Percentiles rank a stretch among this genome's conserved stretches.
These are phyloP conservation scores for Drosophila pachea DNA, from an alignment of 1,140 invertebrate species.

Conservation along the genomic window DNA sequence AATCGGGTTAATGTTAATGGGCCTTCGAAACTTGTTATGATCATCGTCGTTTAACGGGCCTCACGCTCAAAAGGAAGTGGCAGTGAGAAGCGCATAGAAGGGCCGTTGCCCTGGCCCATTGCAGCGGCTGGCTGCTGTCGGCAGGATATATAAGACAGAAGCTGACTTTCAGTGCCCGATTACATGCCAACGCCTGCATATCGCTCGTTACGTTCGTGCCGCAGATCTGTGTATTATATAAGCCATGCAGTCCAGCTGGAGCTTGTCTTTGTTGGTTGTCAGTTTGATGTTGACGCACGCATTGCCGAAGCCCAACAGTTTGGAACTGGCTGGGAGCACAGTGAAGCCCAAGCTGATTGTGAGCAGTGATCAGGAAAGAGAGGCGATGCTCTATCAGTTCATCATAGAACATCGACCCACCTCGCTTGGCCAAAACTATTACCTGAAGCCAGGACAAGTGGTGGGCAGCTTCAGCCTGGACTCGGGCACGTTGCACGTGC, in stretches of 20 bases:
- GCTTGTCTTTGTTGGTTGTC: constrained; percentile 8
- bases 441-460: constrained; percentile 62
- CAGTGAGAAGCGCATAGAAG: constrained; percentile 32
- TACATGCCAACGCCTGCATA: constrained; percentile 20
- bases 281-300: constrained; percentile 6
- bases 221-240: constrained; percentile 1
- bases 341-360: constrained; percentile 35
- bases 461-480: constrained; percentile 50
- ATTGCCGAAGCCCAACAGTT: neutral
- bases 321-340: neutral
- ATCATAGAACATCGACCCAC: constrained; percentile 58
- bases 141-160: constrained; percentile 26
- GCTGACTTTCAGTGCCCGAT: neutral
- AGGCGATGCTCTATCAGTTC: constrained; percentile 48
- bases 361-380: constrained; percentile 22
- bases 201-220: constrained; percentile 7
- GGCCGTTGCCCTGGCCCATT: constrained; percentile 24
- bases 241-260: constrained; percentile 27
- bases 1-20: constrained; percentile 71
- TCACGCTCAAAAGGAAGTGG: constrained; percentile 1
- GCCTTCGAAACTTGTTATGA: constrained; percentile 63
- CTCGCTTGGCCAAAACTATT: constrained; percentile 55
- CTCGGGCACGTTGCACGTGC: constrained; percentile 46
- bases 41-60: constrained; percentile 25
- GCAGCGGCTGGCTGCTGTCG: constrained; percentile 6